Conservation (phyloP, 2,797 vertebrate genomes). For the Parauchenoglanis ngamensis region DNA sequence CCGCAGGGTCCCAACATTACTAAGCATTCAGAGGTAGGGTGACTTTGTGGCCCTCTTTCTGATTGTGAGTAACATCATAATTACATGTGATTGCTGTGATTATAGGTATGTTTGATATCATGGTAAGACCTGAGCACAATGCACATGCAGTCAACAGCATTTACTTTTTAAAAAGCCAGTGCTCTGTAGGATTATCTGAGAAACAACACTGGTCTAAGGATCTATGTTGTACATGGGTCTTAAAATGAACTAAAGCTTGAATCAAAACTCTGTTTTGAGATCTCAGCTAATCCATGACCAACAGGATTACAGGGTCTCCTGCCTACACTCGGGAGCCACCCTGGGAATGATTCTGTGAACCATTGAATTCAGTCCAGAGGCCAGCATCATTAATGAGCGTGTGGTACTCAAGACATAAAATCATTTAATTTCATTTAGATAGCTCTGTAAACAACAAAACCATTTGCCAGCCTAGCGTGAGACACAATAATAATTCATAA, state of each 20-base stretch:
- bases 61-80: slow-evolving; percentile 20
- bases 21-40: not conserved
- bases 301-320: slow-evolving; percentile 69
- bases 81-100: slow-evolving; percentile 39
- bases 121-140: slow-evolving; percentile 61
- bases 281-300: slow-evolving; percentile 70
- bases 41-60: not conserved
- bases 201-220: slow-evolving; percentile 36
- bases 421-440: not conserved
- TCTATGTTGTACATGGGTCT: not conserved
- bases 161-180: slow-evolving; percentile 69
- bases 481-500: slow-evolving; percentile 50
- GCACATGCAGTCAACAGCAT: slow-evolving; percentile 55
- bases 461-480: not conserved
- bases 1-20: not conserved
- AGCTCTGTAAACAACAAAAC: not conserved
- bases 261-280: slow-evolving; percentile 62
- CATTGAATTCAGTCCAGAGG: slow-evolving; percentile 44
- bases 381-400: slow-evolving; percentile 21
- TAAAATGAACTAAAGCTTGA: slow-evolving; percentile 63
- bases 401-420: slow-evolving; percentile 51
- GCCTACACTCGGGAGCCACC: slow-evolving; percentile 52
- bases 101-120: slow-evolving; percentile 50
- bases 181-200: slow-evolving; percentile 56
- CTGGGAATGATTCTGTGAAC: slow-evolving; percentile 57